These are phyloP conservation scores for Ischnura elegans DNA, from an alignment of 2,888 invertebrate genomes.

Conservation along the genomic window DNA sequence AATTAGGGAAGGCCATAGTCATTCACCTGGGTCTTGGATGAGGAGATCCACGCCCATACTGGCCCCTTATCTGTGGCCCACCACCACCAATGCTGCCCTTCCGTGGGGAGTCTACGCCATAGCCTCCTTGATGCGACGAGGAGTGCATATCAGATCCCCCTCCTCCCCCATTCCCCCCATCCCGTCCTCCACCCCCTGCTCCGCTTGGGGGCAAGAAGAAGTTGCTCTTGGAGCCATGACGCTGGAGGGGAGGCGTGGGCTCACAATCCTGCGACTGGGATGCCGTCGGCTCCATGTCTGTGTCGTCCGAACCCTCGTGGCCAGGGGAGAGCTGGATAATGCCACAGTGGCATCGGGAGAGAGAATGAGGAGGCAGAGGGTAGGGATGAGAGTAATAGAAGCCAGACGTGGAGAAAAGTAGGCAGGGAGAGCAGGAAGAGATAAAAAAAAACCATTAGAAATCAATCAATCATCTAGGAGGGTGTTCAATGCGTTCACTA, in stretches of 20 bases:
- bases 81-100: slow-evolving; percentile 73
- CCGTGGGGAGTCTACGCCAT: slow-evolving; percentile 79
- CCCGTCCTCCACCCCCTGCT: slow-evolving; percentile 73
- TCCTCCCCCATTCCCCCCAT: slow-evolving; percentile 73
- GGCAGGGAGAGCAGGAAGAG: neutral
- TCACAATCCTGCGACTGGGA: slow-evolving; percentile 96
- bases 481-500: no score
- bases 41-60: slow-evolving; percentile 88
- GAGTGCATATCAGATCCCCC: slow-evolving; percentile 71
- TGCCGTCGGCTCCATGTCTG: slow-evolving; percentile 93
- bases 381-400: no score
- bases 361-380: neutral
- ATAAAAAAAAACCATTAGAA: neutral
- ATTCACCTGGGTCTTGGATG: slow-evolving; percentile 86
- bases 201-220: slow-evolving; percentile 88
- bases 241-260: slow-evolving; percentile 91
- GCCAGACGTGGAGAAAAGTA: no score
- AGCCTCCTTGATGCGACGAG: slow-evolving; percentile 66
- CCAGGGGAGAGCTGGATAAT: slow-evolving; percentile 87
- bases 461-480: neutral
- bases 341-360: no score
- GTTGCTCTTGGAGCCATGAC: slow-evolving; percentile 92
- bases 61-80: slow-evolving; percentile 78
- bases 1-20: neutral
- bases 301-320: slow-evolving; percentile 87